A percentile compares a stretch with the other conserved stretches of the same genome.
These are phyloP conservation scores for Micromussa lordhowensis DNA, from an alignment of 92 coral and sea anemone species.

Conservation along the genomic window DNA sequence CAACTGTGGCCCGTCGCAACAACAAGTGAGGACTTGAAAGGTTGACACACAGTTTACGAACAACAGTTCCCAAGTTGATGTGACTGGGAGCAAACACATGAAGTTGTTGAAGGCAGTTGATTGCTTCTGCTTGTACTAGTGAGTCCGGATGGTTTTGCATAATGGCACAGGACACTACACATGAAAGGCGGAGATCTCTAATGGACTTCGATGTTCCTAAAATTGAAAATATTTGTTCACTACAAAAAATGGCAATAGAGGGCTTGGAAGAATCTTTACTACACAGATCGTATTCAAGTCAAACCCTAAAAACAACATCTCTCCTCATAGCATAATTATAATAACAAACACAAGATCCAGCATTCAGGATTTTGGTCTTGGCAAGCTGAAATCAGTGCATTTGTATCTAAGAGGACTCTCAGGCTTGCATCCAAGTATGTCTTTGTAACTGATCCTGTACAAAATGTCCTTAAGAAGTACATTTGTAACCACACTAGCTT, in stretches of 20 bases:
- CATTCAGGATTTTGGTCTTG: too few relatives aligned
- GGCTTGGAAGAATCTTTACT: neutral
- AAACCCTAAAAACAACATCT: neutral
- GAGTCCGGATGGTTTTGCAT: constrained; percentile 99
- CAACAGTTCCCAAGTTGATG: constrained; percentile 91
- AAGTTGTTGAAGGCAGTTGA: constrained; percentile 97
- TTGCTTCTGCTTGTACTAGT: constrained; percentile 97
- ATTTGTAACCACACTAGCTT: neutral
- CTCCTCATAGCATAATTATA: neutral
- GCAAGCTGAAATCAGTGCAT: too few relatives aligned
- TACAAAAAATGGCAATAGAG: neutral
- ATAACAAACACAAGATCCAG: too few relatives aligned
- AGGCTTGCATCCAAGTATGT: too few relatives aligned
- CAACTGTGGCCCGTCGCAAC: constrained; percentile 96
- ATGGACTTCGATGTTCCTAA: constrained; percentile 90
- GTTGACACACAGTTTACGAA: constrained; percentile 91
- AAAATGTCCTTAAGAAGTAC: too few relatives aligned
- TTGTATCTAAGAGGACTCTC: too few relatives aligned
- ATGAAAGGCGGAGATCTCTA: constrained; percentile 85
- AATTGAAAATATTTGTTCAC: neutral
- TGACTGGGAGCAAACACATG: constrained; percentile 99
- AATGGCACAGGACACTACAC: constrained; percentile 94
- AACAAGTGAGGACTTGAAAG: constrained; percentile 99
- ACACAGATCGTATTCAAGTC: neutral
- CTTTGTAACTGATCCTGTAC: too few relatives aligned